A percentile compares a stretch with the other conserved stretches of the same genome.
phyloP scores from a whole-genome alignment of 2,113 vertebrate species.

The Larimichthys crocea region DNA sequence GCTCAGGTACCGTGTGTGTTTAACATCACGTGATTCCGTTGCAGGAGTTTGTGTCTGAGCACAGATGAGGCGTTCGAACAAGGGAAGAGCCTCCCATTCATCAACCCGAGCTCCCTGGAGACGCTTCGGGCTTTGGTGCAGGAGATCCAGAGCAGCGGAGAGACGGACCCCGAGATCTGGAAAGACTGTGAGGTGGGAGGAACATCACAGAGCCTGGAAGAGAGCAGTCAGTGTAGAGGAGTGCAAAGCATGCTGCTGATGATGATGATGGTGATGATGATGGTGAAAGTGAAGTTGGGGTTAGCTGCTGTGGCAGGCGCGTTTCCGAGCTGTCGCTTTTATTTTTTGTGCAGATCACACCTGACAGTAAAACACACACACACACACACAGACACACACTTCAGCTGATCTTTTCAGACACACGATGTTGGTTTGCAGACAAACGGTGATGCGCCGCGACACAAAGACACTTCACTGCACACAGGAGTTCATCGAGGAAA shows the following conservation, averaged over 20 bases:
- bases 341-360: conserved; percentile 32
- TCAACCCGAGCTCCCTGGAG: conserved; percentile 87
- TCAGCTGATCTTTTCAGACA: conserved; percentile 67
- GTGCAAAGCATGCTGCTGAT: not conserved
- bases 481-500: conserved; percentile 5
- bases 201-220: conserved; percentile 5
- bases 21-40: not conserved
- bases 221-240: not conserved
- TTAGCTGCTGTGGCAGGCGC: conserved; percentile 24
- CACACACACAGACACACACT: conserved; percentile 16
- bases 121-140: conserved; percentile 88
- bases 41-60: conserved; percentile 80
- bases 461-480: conserved; percentile 10
- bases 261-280: too few relatives aligned
- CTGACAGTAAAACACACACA: not conserved
- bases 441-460: conserved; percentile 25
- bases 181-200: conserved; percentile 92
- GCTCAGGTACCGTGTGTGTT: not conserved
- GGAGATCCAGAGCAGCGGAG: conserved; percentile 87
- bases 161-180: conserved; percentile 88
- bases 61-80: conserved; percentile 85
- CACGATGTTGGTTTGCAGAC: conserved; percentile 49
- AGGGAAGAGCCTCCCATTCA: conserved; percentile 86
- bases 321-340: conserved; percentile 55
- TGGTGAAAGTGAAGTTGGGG: conserved; percentile 7